These are phyloP conservation scores for Drosophila aldrichi DNA, from an alignment of 2,888 invertebrate species.

Conservation along the genomic window DNA sequence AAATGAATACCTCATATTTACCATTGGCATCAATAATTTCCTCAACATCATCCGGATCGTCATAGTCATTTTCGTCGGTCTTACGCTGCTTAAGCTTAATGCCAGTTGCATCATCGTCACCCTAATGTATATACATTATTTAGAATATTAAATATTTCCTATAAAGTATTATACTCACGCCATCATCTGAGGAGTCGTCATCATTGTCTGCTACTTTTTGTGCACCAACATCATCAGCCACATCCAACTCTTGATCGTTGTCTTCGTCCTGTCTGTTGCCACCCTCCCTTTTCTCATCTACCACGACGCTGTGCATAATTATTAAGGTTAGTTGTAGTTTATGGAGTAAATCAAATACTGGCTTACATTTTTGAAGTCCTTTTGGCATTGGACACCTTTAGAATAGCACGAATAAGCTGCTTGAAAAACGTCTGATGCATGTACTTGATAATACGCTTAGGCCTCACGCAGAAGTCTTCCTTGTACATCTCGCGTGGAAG, in stretches of 20 bases:
- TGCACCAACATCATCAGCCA: constrained; percentile 68
- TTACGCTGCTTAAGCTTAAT: constrained; percentile 87
- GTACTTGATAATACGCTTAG: constrained; percentile 89
- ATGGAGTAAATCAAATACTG: too few species aligned
- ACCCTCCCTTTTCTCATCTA: constrained; percentile 82
- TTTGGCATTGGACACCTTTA: constrained; percentile 87
- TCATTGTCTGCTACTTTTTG: constrained; percentile 76
- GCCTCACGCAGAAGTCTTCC: constrained; percentile 90
- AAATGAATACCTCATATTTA: constrained; percentile 26
- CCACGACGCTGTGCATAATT: constrained; percentile 84
- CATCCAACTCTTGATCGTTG: constrained; percentile 84
- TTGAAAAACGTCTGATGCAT: constrained; percentile 91
- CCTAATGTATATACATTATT: constrained; percentile 40
- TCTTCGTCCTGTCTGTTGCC: constrained; percentile 70
- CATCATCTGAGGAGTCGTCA: constrained; percentile 84
- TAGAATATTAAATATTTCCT: neutral
- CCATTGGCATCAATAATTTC: constrained; percentile 85
- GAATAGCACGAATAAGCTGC: constrained; percentile 88
- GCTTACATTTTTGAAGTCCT: constrained; percentile 74
- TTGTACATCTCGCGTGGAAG: constrained; percentile 91
- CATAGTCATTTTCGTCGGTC: constrained; percentile 89
- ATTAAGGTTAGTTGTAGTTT: neutral
- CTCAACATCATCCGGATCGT: constrained; percentile 88
- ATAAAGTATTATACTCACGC: constrained; percentile 67
- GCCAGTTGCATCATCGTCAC: constrained; percentile 84